Base-by-base conservation (phyloP, 1,140 invertebrate species). In the Samia ricini region DNA sequence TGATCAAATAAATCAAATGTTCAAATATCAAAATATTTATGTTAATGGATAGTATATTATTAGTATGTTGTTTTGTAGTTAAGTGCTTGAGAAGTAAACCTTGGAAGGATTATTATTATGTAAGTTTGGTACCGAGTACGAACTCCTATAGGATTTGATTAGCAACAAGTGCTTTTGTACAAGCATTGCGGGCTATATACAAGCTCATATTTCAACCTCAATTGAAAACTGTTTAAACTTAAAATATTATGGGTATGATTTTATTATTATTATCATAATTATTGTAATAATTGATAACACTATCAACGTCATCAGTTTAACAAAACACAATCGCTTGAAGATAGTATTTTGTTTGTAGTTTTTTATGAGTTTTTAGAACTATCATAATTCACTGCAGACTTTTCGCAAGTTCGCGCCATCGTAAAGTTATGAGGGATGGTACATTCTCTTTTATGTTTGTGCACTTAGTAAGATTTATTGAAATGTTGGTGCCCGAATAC, bases 101-200 rank as follows among this genome's bases (percentile, higher is more conserved):
- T 42, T 0, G 33, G 33, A 42, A 42, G 12, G 1, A 1, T 15
- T 42, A 42, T 42, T 42, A 12, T 4, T 42, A 18, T 57, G 19
- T 58, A 58, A 48, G 52, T 24, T 23, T 24, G 21, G 12, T 24
- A 55, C 8, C 20, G 50, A 23, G 1, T 4, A 23, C 18, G 22
- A 58, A 42, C 36, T 58, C 56, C 56, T 58, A 15, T 22, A 15
- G n/a, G 4, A 22, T 22, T 21, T 21, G 21, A 58, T 42, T 58
- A 58, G 56, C 56, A 58, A 58, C 56, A 48, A 58, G 56, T 58
- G 29, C 23, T 24, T 12, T 55, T 15, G 12, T n/a, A 42, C n/a
- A 49, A 23, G 24, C n/a, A 8, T 58, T 58, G 56, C 56, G 56
- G n/a, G 36, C 56, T 21, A 58, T 18, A 6, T 57, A 58, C n/a